Base-by-base conservation (phyloP, 1,140 invertebrate genomes). In the Trialeurodes vaporariorum region DNA sequence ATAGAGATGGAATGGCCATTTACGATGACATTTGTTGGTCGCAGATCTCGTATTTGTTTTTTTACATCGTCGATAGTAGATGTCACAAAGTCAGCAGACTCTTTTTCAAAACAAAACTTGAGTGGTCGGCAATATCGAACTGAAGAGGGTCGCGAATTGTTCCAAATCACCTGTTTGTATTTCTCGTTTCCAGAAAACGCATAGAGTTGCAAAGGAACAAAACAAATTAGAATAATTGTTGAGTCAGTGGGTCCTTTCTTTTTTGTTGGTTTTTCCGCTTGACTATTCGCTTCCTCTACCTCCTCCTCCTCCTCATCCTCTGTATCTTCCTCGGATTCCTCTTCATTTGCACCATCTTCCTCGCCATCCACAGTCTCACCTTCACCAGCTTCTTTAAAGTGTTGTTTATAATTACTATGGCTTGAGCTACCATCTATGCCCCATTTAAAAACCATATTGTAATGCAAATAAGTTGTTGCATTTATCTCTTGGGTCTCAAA, bases 1-100 rank as follows among this genome's bases (percentile, higher is more conserved):
- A 77, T 67, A 59, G 25, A 59, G 23, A 76, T 63, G 40, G 67
- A 63, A 61, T 71, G 70, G 61, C 27, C 66, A 64, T 73, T 64
- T 61, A 72, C 63, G 61, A 70, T 27, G 63, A 66, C 69, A 63
- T 27, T 5, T 27, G 24, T 72, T 27, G 64, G 68, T 64, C 58
- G 22, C 58, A 64, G 25, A 49, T 64, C 63, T 23, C 24, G 17
- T 49, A 64, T 64, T 64, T 64, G 27, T 64, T 40, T 22, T 27
- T 64, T 40, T 22, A 64, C 63, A 49, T 25, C 25, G 40, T 40
- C n/a, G 24, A 40, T 24, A 24, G 40, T 12, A 64, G 24, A 49
- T 64, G 24, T 64, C 25, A 40, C 58, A 64, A 25, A 1, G 12
- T 40, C 63, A 25, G 17, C n/a, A 26, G 27, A 58, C 22, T 25